Percentiles rank a stretch among this genome's conserved stretches.
phyloP scores from a whole-genome alignment of 2,888 invertebrate species.

The Trissonchulus sp. region DNA sequence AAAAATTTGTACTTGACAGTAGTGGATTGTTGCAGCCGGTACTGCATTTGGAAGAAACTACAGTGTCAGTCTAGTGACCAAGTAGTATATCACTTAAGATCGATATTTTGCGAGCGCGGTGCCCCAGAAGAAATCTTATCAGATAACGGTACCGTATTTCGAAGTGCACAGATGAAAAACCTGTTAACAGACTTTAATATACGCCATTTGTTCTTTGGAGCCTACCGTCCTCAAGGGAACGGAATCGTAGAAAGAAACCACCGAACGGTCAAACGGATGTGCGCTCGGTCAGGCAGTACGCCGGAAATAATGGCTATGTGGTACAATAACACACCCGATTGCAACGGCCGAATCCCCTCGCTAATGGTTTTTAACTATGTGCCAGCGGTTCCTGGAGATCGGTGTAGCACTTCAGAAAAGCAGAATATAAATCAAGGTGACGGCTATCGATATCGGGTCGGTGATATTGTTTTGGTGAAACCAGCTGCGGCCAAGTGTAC shows the following conservation, averaged over 20 bases:
- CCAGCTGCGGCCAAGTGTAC: not conserved
- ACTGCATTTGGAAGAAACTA: constrained; percentile 4
- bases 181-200: not conserved
- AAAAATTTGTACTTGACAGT: not conserved
- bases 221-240: not conserved
- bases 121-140: no score
- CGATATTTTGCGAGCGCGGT: no score
- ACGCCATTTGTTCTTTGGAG: not conserved
- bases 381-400: not conserved
- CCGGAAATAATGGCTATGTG: not conserved
- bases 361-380: not conserved
- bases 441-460: not conserved
- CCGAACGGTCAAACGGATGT: constrained; percentile 12
- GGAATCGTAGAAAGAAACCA: not conserved
- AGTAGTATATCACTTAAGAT: not conserved
- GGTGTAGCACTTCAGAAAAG: not conserved
- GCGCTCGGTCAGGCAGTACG: no score
- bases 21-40: not conserved
- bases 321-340: constrained; percentile 1
- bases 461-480: not conserved
- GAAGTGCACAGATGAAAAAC: not conserved
- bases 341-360: not conserved
- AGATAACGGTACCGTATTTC: no score
- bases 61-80: not conserved
- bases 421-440: no score